Conservation (phyloP, 2,888 invertebrate genomes). For the Ametastegia equiseti region DNA sequence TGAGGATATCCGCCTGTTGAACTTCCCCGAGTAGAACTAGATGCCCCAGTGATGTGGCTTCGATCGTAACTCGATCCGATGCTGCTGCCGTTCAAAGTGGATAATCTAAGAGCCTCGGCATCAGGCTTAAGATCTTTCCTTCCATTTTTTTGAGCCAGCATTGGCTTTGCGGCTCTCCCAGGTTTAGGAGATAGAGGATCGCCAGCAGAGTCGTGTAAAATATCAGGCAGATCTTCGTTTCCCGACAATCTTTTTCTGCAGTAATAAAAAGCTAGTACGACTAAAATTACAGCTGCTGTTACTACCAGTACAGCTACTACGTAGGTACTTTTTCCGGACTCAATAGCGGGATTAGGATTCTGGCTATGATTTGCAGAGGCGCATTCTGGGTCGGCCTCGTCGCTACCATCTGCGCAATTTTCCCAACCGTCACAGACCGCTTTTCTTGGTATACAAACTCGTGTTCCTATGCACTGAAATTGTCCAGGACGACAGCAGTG, state of each 20-base stretch:
- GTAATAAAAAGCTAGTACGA: constrained; percentile 78
- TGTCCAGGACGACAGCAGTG: constrained; percentile 82
- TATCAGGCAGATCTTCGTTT: constrained; percentile 77
- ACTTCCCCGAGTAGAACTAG: constrained; percentile 84
- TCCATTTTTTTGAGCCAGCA: constrained; percentile 71
- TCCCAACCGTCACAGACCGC: constrained; percentile 87
- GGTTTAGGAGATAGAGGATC: constrained; percentile 82
- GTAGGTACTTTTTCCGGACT: constrained; percentile 78
- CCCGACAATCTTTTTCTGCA: constrained; percentile 77
- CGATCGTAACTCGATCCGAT: constrained; percentile 84
- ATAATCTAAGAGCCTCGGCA: constrained; percentile 81
- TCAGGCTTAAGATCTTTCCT: constrained; percentile 69
- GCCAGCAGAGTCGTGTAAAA: constrained; percentile 81
- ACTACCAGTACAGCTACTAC: constrained; percentile 79
- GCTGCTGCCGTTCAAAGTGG: constrained; percentile 81
- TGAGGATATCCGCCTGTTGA: constrained; percentile 84
- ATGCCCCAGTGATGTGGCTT: constrained; percentile 83
- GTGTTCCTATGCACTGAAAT: constrained; percentile 86
- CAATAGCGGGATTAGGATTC: constrained; percentile 61
- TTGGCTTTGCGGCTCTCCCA: constrained; percentile 71
- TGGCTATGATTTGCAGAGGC: constrained; percentile 75
- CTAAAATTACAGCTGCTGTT: constrained; percentile 78
- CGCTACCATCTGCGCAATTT: constrained; percentile 89
- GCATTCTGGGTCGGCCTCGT: constrained; percentile 85
- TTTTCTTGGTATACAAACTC: constrained; percentile 83